These are phyloP conservation scores for Myotis findleyi DNA, from an alignment of 2,797 vertebrate species.

Conservation along the genomic window DNA sequence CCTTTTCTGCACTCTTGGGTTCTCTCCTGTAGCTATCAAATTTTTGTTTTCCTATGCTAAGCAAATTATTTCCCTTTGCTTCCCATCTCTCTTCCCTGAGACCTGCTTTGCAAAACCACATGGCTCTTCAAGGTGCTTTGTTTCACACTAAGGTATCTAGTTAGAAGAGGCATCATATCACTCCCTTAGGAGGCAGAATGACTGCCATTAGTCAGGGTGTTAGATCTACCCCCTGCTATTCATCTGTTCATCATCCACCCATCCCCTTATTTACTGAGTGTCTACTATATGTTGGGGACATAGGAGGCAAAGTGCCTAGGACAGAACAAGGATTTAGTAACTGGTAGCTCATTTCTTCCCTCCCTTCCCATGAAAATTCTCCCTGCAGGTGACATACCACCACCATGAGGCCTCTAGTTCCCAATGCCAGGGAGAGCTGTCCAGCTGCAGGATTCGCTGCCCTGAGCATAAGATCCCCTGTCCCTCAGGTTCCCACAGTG, in stretches of 20 bases:
- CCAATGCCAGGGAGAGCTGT: neutral
- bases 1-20: neutral
- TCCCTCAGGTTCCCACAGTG: neutral
- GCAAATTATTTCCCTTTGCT: neutral
- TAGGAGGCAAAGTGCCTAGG: neutral
- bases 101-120: neutral
- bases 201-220: neutral
- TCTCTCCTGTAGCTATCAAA: neutral
- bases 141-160: neutral
- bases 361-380: neutral
- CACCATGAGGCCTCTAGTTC: neutral
- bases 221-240: neutral
- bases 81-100: neutral
- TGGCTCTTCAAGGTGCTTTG: neutral
- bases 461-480: neutral
- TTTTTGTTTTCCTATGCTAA: neutral
- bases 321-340: slow-evolving; percentile 2
- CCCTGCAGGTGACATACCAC: neutral
- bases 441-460: neutral
- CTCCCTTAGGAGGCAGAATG: neutral
- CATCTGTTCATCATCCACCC: neutral
- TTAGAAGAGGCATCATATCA: neutral
- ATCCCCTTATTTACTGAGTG: neutral
- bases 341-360: neutral
- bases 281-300: neutral